These are phyloP conservation scores for Copidosoma aretas DNA, from an alignment of 2,888 invertebrate genomes.

Conservation along the genomic window DNA sequence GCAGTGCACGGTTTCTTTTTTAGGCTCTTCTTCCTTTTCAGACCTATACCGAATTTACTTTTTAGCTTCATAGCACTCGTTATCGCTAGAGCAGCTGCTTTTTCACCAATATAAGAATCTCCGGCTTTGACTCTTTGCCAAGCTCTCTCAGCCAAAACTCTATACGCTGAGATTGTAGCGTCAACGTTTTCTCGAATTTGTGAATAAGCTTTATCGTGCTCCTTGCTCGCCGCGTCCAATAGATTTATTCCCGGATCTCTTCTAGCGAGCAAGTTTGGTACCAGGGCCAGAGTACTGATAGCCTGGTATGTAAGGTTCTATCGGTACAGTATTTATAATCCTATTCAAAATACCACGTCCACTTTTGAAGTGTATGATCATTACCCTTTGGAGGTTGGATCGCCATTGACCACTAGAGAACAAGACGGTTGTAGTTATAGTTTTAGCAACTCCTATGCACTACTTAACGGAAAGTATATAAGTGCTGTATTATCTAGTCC, in stretches of 20 bases:
- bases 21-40: too few species aligned
- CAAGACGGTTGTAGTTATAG: too few species aligned
- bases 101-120: too few species aligned
- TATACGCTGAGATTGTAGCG: slow-evolving; percentile 2
- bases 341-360: background rate
- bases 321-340: slow-evolving; percentile 4
- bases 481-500: background rate
- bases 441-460: too few species aligned
- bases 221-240: background rate
- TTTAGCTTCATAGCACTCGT: too few species aligned
- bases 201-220: slow-evolving; percentile 11
- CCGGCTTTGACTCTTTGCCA: background rate
- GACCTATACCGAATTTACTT: too few species aligned
- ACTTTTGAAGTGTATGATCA: too few species aligned
- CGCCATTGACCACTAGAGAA: too few species aligned
- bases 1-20: too few species aligned
- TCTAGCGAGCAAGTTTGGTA: background rate
- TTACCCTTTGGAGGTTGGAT: background rate
- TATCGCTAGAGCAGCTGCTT: too few species aligned
- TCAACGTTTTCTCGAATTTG: background rate
- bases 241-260: background rate
- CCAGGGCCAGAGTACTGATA: slow-evolving; percentile 32
- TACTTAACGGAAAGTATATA: background rate
- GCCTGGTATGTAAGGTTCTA: slow-evolving; percentile 46
- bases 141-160: slow-evolving; percentile 3